Base-by-base conservation (phyloP, 1,140 invertebrate species). In the Drosophila auraria region DNA sequence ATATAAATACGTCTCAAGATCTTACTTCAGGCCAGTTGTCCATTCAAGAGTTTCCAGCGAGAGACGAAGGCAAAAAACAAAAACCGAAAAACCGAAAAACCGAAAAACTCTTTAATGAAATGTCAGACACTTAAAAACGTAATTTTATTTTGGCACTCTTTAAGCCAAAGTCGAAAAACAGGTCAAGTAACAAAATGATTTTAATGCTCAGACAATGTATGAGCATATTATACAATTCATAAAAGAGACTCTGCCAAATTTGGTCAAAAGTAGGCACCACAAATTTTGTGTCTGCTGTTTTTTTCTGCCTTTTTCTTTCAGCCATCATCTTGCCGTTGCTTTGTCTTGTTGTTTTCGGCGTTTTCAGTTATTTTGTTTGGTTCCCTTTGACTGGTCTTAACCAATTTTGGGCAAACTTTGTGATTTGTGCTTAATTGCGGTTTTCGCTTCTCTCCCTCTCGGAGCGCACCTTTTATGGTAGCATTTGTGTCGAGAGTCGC, bases 241-340 rank as follows among this genome's bases (percentile, higher is more conserved):
- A 66, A 80, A 80, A 61, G 60, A 59, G 38, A 17, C 57, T 36
- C 42, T 9, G n/a, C 78, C 78, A 58, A 80, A 80, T 80, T 80
- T 80, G 78, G 78, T 80, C 69, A 80, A 80, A 80, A 80, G 78
- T 80, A 80, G 77, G 77, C 77, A 79, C 77, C 77, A 80, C 78
- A 80, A 80, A 80, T 73, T 80, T 74, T 45, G 58, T 56, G 47
- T 44, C 54, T 60, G 70, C 51, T 47, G 23, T n/a, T 54, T 69
- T 70, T 68, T 57, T 57, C 14, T 30, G 45, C 8, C 3, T n/a
- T 62, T 27, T 45, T 33, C 38, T 30, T 72, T 57, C 23, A 77
- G 53, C 74, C 64, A 78, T 61, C 64, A 62, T 78, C 17, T 53
- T 23, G 47, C 51, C 75, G 68, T 77, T 17, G 42, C 49, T 57